A percentile compares a stretch with the other conserved stretches of the same genome.
Conservation (phyloP, 2,888 invertebrate genomes). For the Melanotus villosus region DNA sequence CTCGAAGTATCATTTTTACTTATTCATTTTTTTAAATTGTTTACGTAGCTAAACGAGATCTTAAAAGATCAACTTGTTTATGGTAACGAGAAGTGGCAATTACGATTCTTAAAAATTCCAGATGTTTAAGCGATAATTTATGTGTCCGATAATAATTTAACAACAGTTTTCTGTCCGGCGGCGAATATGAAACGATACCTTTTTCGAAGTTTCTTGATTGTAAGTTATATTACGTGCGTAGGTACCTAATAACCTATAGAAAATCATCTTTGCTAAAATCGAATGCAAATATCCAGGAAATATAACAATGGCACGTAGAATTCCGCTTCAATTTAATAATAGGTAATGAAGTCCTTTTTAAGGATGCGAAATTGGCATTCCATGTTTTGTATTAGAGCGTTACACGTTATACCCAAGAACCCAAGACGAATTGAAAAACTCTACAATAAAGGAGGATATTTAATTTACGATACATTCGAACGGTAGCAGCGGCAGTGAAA, state of each 20-base stretch:
- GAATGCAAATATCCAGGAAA: conserved; percentile 43
- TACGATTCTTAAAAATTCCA: too few species aligned
- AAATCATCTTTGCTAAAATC: conserved; percentile 35
- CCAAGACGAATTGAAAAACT: not conserved
- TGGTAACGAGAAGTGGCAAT: too few species aligned
- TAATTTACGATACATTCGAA: not conserved
- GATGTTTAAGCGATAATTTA: too few species aligned
- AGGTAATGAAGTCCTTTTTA: conserved; percentile 37
- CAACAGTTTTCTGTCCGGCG: too few species aligned
- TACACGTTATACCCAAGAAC: too few species aligned
- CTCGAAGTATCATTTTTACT: too few species aligned
- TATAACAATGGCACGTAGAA: conserved; percentile 37
- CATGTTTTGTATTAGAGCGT: not conserved
- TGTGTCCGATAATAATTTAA: too few species aligned
- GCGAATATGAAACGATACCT: too few species aligned
- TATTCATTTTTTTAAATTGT: too few species aligned
- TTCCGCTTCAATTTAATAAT: conserved; percentile 26
- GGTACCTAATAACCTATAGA: conserved; percentile 30
- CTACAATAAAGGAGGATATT: not conserved
- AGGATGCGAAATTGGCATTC: conserved; percentile 15
- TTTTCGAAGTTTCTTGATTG: not conserved
- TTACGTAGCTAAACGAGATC: too few species aligned
- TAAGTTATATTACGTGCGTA: conserved; percentile 15
- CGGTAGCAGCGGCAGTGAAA: conserved; percentile 10
- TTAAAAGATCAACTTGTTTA: too few species aligned